phyloP scores from a whole-genome alignment of 2,888 invertebrate genomes.

The Ferrisia virgata region DNA sequence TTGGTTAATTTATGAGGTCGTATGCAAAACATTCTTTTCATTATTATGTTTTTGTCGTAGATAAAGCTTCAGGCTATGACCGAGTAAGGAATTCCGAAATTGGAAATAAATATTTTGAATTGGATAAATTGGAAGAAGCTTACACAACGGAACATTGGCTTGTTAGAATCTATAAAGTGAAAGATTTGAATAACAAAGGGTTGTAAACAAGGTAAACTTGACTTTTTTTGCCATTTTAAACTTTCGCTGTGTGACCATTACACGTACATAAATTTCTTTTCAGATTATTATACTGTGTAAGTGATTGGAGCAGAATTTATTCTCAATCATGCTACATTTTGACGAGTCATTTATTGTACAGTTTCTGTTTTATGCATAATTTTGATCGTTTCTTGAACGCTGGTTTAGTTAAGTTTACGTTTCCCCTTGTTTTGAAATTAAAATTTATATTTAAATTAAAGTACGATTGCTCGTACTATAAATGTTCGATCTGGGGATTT shows the following conservation, averaged over 20 bases:
- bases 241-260: too few species aligned
- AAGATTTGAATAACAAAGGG: constrained; percentile 86
- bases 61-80: constrained; percentile 94
- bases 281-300: neutral
- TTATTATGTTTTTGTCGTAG: constrained; percentile 54
- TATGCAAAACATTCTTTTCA: neutral
- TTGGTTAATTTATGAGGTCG: constrained; percentile 3
- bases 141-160: constrained; percentile 99
- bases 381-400: neutral
- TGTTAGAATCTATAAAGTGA: constrained; percentile 96
- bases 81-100: constrained; percentile 96
- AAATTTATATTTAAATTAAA: neutral
- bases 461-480: neutral
- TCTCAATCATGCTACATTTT: neutral
- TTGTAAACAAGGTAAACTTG: constrained; percentile 41
- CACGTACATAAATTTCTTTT: too few species aligned
- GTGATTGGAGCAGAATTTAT: neutral
- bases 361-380: neutral
- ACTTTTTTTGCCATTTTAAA: neutral
- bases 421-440: neutral
- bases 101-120: constrained; percentile 96
- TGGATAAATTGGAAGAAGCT: constrained; percentile 98
- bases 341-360: neutral
- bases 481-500: neutral
- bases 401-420: neutral